A percentile compares a stretch with the other conserved stretches of the same genome.
These are phyloP conservation scores for Tinamus guttatus DNA, from an alignment of 2,113 vertebrate species.

Conservation along the genomic window DNA sequence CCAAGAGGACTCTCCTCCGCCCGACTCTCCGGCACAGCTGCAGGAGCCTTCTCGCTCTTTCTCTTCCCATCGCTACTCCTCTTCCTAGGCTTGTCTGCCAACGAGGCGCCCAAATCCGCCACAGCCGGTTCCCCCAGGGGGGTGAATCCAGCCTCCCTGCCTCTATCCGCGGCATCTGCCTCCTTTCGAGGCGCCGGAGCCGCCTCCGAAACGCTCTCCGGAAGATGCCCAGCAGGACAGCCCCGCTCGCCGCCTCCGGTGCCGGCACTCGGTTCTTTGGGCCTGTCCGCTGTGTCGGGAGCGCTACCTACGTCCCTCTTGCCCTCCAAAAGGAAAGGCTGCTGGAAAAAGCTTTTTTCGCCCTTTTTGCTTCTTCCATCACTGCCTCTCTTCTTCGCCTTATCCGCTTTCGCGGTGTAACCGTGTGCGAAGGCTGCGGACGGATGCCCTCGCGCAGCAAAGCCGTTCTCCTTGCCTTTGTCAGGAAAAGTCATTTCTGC, in stretches of 20 bases:
- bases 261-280: background rate
- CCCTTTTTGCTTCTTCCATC: slow-evolving; percentile 65
- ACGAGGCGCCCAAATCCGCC: rapidly evolving
- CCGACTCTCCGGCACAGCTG: background rate
- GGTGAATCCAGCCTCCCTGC: background rate
- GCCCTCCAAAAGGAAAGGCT: background rate
- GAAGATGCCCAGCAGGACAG: background rate
- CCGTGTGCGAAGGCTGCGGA: background rate
- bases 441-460: background rate
- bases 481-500: background rate
- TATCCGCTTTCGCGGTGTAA: slow-evolving; percentile 5
- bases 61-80: slow-evolving; percentile 69
- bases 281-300: background rate
- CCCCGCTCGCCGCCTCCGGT: background rate
- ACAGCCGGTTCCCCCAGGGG: rapidly evolving
- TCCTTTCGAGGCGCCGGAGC: background rate
- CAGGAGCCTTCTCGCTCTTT: slow-evolving; percentile 43
- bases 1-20: background rate
- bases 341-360: slow-evolving; percentile 38
- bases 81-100: slow-evolving; percentile 68
- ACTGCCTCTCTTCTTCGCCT: slow-evolving; percentile 29
- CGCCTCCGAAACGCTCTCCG: background rate
- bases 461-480: background rate
- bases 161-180: rapidly evolving
- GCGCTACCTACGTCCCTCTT: background rate